A percentile compares a stretch with the other conserved stretches of the same genome.
Conservation (phyloP, 2,888 invertebrate species). For the Lepidonotus clava region DNA sequence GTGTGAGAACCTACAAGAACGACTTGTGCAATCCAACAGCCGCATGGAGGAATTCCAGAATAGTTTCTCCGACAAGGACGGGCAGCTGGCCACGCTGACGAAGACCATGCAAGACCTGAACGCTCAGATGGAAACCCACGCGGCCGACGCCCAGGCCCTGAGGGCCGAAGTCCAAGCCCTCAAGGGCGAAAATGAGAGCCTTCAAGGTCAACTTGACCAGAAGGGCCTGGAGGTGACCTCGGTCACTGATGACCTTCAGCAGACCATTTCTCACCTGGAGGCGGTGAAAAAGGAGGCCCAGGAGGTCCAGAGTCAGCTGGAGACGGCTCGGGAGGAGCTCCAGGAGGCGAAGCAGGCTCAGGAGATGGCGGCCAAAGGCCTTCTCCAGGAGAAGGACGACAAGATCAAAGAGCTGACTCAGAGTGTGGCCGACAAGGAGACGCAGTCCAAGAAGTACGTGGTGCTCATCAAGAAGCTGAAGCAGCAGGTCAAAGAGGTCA, state of each 20-base stretch:
- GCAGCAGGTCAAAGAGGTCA: conserved; percentile 45
- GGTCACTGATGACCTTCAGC: conserved; percentile 54
- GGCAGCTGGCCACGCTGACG: not conserved
- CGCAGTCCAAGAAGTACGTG: conserved; percentile 54
- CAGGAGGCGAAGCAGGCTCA: not conserved
- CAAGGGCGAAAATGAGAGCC: not conserved
- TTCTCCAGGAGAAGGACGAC: conserved; percentile 43
- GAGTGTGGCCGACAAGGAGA: conserved; percentile 38
- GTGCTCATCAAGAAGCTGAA: conserved; percentile 59
- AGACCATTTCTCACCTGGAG: conserved; percentile 47
- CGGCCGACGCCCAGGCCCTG: not conserved
- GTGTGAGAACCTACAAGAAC: conserved; percentile 16
- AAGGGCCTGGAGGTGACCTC: conserved; percentile 51
- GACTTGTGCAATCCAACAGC: conserved; percentile 3
- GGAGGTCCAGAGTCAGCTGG: not conserved
- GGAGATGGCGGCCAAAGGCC: not conserved
- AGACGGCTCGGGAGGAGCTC: not conserved
- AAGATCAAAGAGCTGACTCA: conserved; percentile 11
- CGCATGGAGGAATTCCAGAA: conserved; percentile 26
- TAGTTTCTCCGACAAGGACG: conserved; percentile 6
- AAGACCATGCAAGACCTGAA: conserved; percentile 13
- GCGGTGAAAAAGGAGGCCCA: not conserved
- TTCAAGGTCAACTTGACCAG: conserved; percentile 8
- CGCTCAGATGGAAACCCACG: conserved; percentile 27
- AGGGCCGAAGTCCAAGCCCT: not conserved